Conservation (phyloP, 2,888 invertebrate species). For the Chaitophorus viminalis region DNA sequence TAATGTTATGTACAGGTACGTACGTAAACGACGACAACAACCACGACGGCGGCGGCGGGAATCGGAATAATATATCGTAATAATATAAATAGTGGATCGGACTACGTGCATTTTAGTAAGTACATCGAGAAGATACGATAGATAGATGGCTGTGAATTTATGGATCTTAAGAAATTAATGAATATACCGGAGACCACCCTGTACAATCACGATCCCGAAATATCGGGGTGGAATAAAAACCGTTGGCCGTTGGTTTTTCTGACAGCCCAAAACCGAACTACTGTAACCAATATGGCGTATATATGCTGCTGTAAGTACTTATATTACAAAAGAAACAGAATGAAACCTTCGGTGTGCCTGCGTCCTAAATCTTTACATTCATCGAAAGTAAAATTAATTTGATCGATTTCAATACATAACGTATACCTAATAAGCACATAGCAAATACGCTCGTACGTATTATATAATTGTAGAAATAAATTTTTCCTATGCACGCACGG, state of each 20-base stretch:
- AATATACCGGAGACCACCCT: slow-evolving; percentile 40
- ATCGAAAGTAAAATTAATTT: too few relatives aligned
- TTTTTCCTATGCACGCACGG: too few relatives aligned
- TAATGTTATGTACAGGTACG: background rate
- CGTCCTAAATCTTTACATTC: too few relatives aligned
- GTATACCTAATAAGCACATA: too few relatives aligned
- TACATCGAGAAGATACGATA: background rate
- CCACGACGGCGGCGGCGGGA: background rate
- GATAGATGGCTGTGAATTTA: slow-evolving; percentile 26
- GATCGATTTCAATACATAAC: too few relatives aligned
- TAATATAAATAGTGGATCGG: background rate
- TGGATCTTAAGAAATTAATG: background rate
- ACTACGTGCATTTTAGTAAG: background rate
- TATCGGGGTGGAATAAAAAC: background rate
- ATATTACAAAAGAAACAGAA: too few relatives aligned
- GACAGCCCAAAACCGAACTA: background rate
- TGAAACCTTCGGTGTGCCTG: too few relatives aligned
- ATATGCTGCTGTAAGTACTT: background rate
- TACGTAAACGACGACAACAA: too few relatives aligned
- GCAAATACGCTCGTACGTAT: too few relatives aligned
- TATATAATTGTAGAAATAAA: too few relatives aligned
- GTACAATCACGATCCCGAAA: slow-evolving; percentile 29
- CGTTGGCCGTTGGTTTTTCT: background rate
- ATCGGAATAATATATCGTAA: background rate
- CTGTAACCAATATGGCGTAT: too few relatives aligned